Base-by-base conservation (phyloP, 2,797 vertebrate species). In the Spatula versicolor region DNA sequence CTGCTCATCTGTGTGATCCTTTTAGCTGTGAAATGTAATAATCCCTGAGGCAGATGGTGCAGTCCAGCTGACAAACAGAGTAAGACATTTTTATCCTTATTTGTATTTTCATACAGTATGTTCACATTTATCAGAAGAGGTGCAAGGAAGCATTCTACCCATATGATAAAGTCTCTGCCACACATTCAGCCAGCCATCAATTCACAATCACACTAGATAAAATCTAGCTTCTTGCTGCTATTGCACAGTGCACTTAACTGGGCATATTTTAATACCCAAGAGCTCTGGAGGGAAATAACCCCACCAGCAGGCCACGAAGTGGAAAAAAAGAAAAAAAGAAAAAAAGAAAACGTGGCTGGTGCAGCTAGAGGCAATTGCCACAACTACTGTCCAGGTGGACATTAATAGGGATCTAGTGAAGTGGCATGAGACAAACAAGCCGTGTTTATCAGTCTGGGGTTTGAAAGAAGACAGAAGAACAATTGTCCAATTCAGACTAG, bases 1-100 rank as follows among this genome's bases (percentile, higher is more conserved):
- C 81, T 96, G 71, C 67, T 96, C 9, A 18, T 96, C 50, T n/a
- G 20, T 6, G 83, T 76, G 31, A 73, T 94, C 46, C 3, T 93
- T 69, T 13, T 94, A 56, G 91, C n/a, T 0, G 17, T 79, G 66
- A 90, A 73, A 35, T 95, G 96, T 8, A 2, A 43, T 28, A 4
- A 19, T 1, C 2, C 0, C 63, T 85, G 67, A 94, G 45, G 33
- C 0, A 1, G 56, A 45, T 7, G 11, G 33, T 41, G 63, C n/a
- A 11, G 0, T n/a, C 39, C 58, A 33, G 43, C 54, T 56, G 45
- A 16, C 2, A 0, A 13, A 8, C 14, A 2, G 13, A 77, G 86
- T 94, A 86, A 95, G 83, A 28, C 8, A n/a, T 58, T 37, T 81
- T 72, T 31, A 56, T 67, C 30, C 3, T 4, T 3, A 22, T 37